Percentiles rank a stretch among this genome's conserved stretches.
phyloP scores from a whole-genome alignment of 2,888 invertebrate species.

The Campoletis raptor region DNA sequence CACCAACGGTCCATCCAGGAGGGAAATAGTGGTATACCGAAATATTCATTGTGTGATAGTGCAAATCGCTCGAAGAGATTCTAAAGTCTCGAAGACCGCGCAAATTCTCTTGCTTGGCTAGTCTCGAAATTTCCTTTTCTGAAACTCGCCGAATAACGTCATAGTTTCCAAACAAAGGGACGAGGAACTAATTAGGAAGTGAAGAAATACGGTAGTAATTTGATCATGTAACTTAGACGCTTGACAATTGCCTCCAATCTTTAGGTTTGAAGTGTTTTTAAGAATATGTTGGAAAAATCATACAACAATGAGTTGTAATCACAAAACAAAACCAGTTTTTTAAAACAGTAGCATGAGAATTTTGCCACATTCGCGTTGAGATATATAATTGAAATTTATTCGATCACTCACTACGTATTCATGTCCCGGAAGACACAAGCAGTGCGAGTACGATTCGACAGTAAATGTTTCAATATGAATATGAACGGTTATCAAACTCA shows the following conservation, averaged over 20 bases:
- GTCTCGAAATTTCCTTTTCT: background rate
- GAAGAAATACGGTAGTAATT: background rate
- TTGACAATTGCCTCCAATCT: background rate
- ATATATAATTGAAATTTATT: background rate
- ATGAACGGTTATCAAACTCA: conserved; percentile 28
- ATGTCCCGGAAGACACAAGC: background rate
- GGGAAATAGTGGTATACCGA: background rate
- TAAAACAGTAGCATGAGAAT: background rate
- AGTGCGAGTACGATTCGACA: background rate
- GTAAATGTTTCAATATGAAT: background rate
- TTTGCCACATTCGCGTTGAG: background rate
- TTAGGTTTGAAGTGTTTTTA: background rate
- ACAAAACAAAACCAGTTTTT: background rate
- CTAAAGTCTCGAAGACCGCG: background rate
- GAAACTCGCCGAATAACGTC: background rate
- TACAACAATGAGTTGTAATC: too few species aligned
- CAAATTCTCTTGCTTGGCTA: background rate
- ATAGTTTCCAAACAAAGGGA: background rate
- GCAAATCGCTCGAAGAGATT: background rate
- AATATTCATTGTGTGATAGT: background rate
- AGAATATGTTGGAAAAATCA: background rate
- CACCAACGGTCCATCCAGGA: background rate
- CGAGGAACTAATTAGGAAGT: background rate
- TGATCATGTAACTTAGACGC: background rate
- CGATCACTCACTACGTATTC: background rate